Evolutionary conservation across 2,113 vertebrate species (phyloP).

Genomic region (Syngnathoides biaculeatus): DNA sequence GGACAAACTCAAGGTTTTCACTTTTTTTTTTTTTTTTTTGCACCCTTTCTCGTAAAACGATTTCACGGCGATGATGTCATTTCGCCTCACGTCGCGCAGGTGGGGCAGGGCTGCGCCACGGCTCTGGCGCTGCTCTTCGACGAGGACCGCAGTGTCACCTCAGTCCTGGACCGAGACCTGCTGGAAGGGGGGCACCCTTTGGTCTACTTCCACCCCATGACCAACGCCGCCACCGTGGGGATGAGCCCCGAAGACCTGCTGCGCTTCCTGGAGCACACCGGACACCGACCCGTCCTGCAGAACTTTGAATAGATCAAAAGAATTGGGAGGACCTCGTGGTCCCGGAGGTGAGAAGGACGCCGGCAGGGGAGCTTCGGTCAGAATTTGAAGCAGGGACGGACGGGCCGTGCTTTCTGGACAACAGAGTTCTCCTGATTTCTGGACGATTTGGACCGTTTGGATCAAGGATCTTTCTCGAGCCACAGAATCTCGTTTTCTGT

Average conservation of each 20-base stretch:
- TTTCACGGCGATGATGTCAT: too few relatives aligned
- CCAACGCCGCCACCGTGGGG: slow-evolving; percentile 86
- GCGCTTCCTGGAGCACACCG: slow-evolving; percentile 82
- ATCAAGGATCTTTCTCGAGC: too few relatives aligned
- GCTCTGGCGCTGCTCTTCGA: slow-evolving; percentile 87
- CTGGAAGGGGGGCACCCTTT: slow-evolving; percentile 77
- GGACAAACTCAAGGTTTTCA: slow-evolving; percentile 85
- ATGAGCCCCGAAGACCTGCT: slow-evolving; percentile 82
- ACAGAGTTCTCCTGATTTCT: too few relatives aligned
- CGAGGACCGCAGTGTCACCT: slow-evolving; percentile 72
- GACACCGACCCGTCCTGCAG: slow-evolving; percentile 79
- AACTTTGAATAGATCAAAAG: slow-evolving; percentile 58
- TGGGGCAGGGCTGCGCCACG: slow-evolving; percentile 85
- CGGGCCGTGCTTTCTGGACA: too few relatives aligned
- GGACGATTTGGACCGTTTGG: too few relatives aligned
- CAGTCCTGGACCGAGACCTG: slow-evolving; percentile 84
- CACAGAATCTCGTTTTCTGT: too few relatives aligned
- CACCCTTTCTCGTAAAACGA: too few relatives aligned
- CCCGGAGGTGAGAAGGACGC: neutral
- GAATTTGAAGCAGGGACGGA: too few relatives aligned
- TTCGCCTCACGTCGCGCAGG: too few relatives aligned
- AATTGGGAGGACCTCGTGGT: neutral
- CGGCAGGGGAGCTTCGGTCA: neutral
- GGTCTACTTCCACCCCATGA: slow-evolving; percentile 92
- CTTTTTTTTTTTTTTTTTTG: too few relatives aligned